Conservation (phyloP, 2,113 vertebrate genomes). For the Brachyhypopomus occidentalis region DNA sequence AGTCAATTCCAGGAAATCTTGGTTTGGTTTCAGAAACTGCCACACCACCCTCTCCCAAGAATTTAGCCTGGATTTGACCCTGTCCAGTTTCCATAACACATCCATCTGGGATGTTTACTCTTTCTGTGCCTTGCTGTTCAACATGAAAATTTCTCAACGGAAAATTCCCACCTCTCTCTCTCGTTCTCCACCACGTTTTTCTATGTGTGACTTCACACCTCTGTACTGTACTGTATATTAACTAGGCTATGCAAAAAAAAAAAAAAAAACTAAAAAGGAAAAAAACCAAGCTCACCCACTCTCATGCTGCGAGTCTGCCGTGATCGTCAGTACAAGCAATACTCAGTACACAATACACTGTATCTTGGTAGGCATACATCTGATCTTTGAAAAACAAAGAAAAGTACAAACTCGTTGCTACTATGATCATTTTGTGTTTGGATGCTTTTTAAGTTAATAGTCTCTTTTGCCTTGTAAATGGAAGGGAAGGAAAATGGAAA, state of each 20-base stretch:
- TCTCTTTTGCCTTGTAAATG: slow-evolving; percentile 22
- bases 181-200: slow-evolving; percentile 5
- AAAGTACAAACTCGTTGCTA: slow-evolving; percentile 52
- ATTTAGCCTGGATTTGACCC: slow-evolving; percentile 13
- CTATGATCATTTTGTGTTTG: slow-evolving; percentile 47
- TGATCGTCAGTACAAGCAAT: slow-evolving; percentile 70
- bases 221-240: slow-evolving; percentile 61
- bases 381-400: slow-evolving; percentile 55
- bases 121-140: slow-evolving; percentile 51
- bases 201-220: slow-evolving; percentile 56
- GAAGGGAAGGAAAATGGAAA: slow-evolving; percentile 38
- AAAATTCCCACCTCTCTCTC: not conserved
- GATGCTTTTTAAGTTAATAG: slow-evolving; percentile 44
- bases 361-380: slow-evolving; percentile 59
- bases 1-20: not conserved
- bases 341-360: slow-evolving; percentile 66
- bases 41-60: slow-evolving; percentile 8
- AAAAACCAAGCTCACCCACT: slow-evolving; percentile 57
- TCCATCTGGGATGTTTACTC: slow-evolving; percentile 46
- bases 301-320: slow-evolving; percentile 63
- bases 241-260: slow-evolving; percentile 77
- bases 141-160: slow-evolving; percentile 15
- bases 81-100: slow-evolving; percentile 29
- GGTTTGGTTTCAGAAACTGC: not conserved
- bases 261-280: slow-evolving; percentile 57